Conservation (phyloP, 2,797 vertebrate species). For the Calcarius lapponicus region DNA sequence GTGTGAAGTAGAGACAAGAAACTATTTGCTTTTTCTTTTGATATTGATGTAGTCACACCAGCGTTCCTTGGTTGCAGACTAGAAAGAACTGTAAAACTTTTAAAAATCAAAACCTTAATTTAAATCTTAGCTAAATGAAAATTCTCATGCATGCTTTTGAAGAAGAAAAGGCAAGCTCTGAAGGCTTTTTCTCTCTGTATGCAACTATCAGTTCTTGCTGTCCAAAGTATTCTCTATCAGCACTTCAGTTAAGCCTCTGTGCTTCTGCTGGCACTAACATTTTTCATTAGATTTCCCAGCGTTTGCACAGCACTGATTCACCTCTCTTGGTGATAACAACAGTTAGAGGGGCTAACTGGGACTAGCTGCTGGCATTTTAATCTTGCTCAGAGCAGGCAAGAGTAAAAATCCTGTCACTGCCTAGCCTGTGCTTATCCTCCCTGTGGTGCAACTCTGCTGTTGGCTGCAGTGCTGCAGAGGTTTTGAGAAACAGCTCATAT, state of each 20-base stretch:
- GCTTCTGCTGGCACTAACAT: slow-evolving; percentile 44
- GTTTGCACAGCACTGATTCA: slow-evolving; percentile 53
- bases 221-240: slow-evolving; percentile 69
- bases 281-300: slow-evolving; percentile 53
- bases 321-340: slow-evolving; percentile 51
- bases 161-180: slow-evolving; percentile 48
- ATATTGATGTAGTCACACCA: slow-evolving; percentile 23
- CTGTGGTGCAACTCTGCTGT: slow-evolving; percentile 3
- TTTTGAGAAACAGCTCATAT: not conserved
- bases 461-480: not conserved
- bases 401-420: slow-evolving; percentile 25
- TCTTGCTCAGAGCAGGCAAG: slow-evolving; percentile 22
- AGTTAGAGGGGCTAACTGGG: slow-evolving; percentile 21
- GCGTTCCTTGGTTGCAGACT: not conserved
- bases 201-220: slow-evolving; percentile 56
- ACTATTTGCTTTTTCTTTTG: slow-evolving; percentile 50
- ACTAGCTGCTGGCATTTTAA: slow-evolving; percentile 60
- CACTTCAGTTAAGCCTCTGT: slow-evolving; percentile 69
- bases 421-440: not conserved
- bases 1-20: slow-evolving; percentile 12
- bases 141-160: slow-evolving; percentile 39
- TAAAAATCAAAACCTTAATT: slow-evolving; percentile 53
- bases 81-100: slow-evolving; percentile 42
- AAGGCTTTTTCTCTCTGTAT: slow-evolving; percentile 52
- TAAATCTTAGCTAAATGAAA: slow-evolving; percentile 63